Evolutionary conservation across 2,797 vertebrate species (phyloP), one percentile per base, ranked within the genome.

Genomic region (Macroramphosus scolopax): DNA sequence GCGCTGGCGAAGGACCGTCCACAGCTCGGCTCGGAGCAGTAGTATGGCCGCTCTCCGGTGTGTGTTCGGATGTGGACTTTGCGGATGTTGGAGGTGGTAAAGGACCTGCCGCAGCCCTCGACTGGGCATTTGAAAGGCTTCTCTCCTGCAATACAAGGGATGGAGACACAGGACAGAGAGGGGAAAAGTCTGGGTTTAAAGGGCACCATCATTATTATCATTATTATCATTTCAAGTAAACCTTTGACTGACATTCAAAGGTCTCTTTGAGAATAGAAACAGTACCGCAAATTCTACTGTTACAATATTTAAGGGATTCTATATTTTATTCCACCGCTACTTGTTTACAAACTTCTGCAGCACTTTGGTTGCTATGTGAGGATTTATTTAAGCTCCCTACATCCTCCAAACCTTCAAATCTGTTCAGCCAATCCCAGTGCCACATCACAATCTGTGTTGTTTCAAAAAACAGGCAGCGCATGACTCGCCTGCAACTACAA

Each of bases 31-130:
- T 98, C 97, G 7, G 96, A 93, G 83, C 97, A 99, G 80, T 97
- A 98, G 72, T 99, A 99, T 0, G 97, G 97, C 60, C 97, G 89
- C 88, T 99, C 97, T 1, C 97, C 97, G 0, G 97, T 99, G 69
- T 99, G 97, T n/a, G 96, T 99, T 47, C 97, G 92, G 79, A 99
- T 96, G 78, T 99, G 97, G 60, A 99, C 97, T 75, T 99, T 99
- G 25, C 97, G 93, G 75, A 99, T 99, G 86, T 99, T 99, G 54
- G 97, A 98, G 42, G 97, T 99, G 75, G 96, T 99, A 71, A 99
- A 99, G 2, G 97, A 98, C 38, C 97, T 89, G 60, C 96, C 97
- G 3, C 97, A 99, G 73, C 95, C 94, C 77, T 98, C 97, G 13
- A 98, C 91, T 0, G 95, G 95, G 78, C 96, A 99, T 68, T 96